These are phyloP conservation scores for Drosophila falleni DNA, from an alignment of 2,888 invertebrate species.

Conservation along the genomic window DNA sequence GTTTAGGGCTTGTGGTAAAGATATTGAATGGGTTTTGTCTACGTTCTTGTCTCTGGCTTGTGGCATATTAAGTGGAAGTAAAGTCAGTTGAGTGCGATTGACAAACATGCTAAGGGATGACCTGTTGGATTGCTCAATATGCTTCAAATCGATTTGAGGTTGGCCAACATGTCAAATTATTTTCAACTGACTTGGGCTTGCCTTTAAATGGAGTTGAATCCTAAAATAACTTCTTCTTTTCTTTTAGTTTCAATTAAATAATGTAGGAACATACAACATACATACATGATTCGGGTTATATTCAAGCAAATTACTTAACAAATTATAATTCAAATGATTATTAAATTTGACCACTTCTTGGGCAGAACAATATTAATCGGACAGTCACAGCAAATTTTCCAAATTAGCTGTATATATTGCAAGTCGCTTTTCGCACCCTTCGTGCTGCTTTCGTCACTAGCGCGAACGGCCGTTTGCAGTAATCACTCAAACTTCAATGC, in stretches of 20 bases:
- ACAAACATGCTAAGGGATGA: slow-evolving; percentile 30
- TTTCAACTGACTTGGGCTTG: slow-evolving; percentile 1
- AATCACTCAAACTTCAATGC: too few species aligned
- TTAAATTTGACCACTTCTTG: too few species aligned
- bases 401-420: too few species aligned
- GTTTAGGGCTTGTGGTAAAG: slow-evolving; percentile 61
- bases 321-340: too few species aligned
- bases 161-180: slow-evolving; percentile 21
- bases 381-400: too few species aligned
- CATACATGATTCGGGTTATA: too few species aligned
- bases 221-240: slow-evolving; percentile 5
- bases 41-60: slow-evolving; percentile 11
- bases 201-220: slow-evolving; percentile 10
- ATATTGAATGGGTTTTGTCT: slow-evolving; percentile 30
- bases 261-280: too few species aligned
- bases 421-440: too few species aligned
- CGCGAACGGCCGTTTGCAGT: too few species aligned
- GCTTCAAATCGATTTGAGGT: slow-evolving; percentile 36
- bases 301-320: too few species aligned
- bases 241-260: not conserved
- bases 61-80: slow-evolving; percentile 16
- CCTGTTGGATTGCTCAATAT: slow-evolving; percentile 59
- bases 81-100: slow-evolving; percentile 35
- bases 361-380: too few species aligned
- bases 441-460: too few species aligned